Evolutionary conservation across 2,888 invertebrate species (phyloP).

Genomic region (Cerastis rubricosa): DNA sequence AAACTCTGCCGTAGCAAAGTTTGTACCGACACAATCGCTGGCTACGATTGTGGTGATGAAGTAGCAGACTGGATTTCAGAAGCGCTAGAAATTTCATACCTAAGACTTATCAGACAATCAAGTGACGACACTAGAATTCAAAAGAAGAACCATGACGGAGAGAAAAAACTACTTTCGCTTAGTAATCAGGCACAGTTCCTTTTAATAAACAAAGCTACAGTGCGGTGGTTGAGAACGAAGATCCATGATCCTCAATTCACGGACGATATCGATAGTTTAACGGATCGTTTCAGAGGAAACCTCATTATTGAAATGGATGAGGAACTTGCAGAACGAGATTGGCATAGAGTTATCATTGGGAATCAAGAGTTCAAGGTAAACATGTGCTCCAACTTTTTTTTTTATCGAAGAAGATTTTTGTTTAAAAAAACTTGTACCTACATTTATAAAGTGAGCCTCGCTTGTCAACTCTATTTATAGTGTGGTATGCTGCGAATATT

Average conservation of each 20-base stretch:
- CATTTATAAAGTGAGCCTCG: neutral
- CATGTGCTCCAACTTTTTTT: neutral
- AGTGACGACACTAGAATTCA: slow-evolving; percentile 77
- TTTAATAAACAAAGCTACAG: slow-evolving; percentile 94
- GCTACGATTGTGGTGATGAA: slow-evolving; percentile 96
- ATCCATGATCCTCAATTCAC: slow-evolving; percentile 89
- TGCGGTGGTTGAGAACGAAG: slow-evolving; percentile 92
- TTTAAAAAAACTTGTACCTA: neutral
- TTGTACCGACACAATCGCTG: slow-evolving; percentile 95
- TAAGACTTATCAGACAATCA: slow-evolving; percentile 93
- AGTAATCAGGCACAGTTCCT: slow-evolving; percentile 97
- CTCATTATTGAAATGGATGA: slow-evolving; percentile 93
- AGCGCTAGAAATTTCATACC: slow-evolving; percentile 92
- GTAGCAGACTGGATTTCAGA: slow-evolving; percentile 95
- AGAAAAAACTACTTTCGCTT: slow-evolving; percentile 89
- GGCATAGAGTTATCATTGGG: slow-evolving; percentile 92
- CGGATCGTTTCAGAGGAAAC: slow-evolving; percentile 97
- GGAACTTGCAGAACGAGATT: slow-evolving; percentile 95
- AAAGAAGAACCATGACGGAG: slow-evolving; percentile 77
- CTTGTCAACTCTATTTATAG: neutral
- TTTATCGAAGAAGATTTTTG: no score
- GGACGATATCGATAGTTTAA: slow-evolving; percentile 91
- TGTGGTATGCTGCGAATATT: neutral
- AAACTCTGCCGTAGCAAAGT: slow-evolving; percentile 95
- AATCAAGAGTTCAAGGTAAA: slow-evolving; percentile 92